Evolutionary conservation across 2,797 vertebrate genomes (phyloP), one percentile per base, ranked within the genome.

Genomic region (Myotis daubentonii): DNA sequence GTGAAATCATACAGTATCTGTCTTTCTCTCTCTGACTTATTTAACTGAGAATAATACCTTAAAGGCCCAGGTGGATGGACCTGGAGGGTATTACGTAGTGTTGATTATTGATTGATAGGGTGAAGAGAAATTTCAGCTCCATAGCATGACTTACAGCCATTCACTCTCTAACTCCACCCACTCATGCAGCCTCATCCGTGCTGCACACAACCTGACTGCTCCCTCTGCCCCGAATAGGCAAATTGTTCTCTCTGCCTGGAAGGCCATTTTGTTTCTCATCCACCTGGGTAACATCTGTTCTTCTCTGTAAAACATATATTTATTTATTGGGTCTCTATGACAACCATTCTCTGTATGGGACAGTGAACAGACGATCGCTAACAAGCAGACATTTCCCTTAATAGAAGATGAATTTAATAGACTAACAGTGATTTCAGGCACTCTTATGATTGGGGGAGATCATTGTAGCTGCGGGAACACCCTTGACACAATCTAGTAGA

Each of bases 171-270:
- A 22, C 13, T 28, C 13, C 6, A 25, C 22, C 47, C 5, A 57
- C 8, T 1, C 0, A 38, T 4, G 25, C 13, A 53, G 30, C 6
- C 2, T n/a, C 3, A 28, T 20, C 51, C 68, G 38, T 10, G n/a
- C 15, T 38, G 33, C 15, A 44, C 1, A 70, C 8, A 13, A 44
- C 13, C n/a, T 17, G 20, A 33, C 53, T 16, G 2, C 5, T 76
- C 6, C 1, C 1, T 66, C 22, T 89, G 57, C n/a, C 12, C 8
- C 8, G 3, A 51, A 49, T 0, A 75, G 28, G 20, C 6, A 33
- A 17, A 47, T 0, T 0, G 5, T n/a, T 75, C 15, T 28, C 13
- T 62, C 16, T 51, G 41, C 22, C n/a, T 23, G 2, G n/a, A 84
- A 91, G 57, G 16, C 4, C 2, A 23, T 55, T 65, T 53, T 47